Percentiles rank a stretch among this genome's conserved stretches.
phyloP scores from a whole-genome alignment of 1,140 invertebrate species.

The Drosophila triauraria region DNA sequence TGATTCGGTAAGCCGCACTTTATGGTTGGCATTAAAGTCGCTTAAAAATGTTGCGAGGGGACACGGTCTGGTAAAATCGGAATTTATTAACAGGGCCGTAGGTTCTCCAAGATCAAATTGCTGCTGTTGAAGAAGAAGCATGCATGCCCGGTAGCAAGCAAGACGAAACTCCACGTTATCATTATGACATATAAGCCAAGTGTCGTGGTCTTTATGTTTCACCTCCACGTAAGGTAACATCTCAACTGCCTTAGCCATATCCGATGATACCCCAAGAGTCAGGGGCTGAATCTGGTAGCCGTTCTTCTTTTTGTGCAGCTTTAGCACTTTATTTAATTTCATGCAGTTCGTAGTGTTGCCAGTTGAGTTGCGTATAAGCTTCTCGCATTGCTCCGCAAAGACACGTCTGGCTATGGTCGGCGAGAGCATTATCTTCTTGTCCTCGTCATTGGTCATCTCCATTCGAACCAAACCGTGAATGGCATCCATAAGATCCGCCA shows the following conservation, averaged over 20 bases:
- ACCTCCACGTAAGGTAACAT: slow-evolving; percentile 81
- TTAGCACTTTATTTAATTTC: slow-evolving; percentile 75
- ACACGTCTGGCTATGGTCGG: slow-evolving; percentile 75
- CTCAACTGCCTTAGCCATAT: slow-evolving; percentile 66
- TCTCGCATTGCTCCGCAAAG: slow-evolving; percentile 77
- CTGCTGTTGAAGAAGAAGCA: slow-evolving; percentile 51
- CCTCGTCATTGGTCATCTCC: slow-evolving; percentile 75
- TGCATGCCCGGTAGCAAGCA: slow-evolving; percentile 70
- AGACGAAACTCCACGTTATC: slow-evolving; percentile 69
- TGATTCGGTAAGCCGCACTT: slow-evolving; percentile 52
- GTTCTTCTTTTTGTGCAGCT: slow-evolving; percentile 81
- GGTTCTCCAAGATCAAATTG: not conserved
- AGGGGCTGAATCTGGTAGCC: slow-evolving; percentile 81
- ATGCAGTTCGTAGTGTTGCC: slow-evolving; percentile 65
- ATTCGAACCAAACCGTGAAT: slow-evolving; percentile 93
- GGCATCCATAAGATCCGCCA: slow-evolving; percentile 96
- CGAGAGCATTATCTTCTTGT: slow-evolving; percentile 75
- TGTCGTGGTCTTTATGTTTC: slow-evolving; percentile 52
- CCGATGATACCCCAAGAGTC: slow-evolving; percentile 61
- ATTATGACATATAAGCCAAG: slow-evolving; percentile 78
- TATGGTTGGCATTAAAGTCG: slow-evolving; percentile 64
- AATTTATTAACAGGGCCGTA: not conserved
- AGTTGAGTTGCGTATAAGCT: slow-evolving; percentile 65
- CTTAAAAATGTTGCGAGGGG: slow-evolving; percentile 53
- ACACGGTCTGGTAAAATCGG: not conserved